Evolutionary conservation across 2,797 vertebrate genomes (phyloP).

Genomic region (Gallinago nigripennis): DNA sequence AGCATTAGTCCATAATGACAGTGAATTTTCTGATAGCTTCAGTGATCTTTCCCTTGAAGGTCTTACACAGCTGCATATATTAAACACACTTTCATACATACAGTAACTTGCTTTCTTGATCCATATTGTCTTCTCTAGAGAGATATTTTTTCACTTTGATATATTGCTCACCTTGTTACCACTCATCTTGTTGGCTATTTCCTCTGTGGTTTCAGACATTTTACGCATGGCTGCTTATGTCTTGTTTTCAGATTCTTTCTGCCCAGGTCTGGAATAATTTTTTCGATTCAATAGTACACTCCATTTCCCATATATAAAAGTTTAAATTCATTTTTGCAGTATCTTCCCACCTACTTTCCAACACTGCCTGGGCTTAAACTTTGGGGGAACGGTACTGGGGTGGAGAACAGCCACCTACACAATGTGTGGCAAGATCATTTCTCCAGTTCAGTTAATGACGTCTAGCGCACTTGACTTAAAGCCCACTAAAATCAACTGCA

Average conservation of each 20-base stretch:
- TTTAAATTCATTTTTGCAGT: neutral
- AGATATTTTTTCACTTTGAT: slow-evolving; percentile 38
- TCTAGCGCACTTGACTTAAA: neutral
- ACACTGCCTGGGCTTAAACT: neutral
- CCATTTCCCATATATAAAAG: slow-evolving; percentile 21
- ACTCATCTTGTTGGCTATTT: slow-evolving; percentile 52
- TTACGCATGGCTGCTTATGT: slow-evolving; percentile 60
- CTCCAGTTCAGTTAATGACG: neutral
- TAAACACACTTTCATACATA: slow-evolving; percentile 49
- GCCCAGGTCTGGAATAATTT: slow-evolving; percentile 36
- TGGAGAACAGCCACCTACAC: neutral
- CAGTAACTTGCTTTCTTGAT: slow-evolving; percentile 30
- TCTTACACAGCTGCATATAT: slow-evolving; percentile 38
- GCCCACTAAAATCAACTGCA: neutral
- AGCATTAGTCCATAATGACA: slow-evolving; percentile 37
- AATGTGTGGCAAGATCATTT: neutral
- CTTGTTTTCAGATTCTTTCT: slow-evolving; percentile 63
- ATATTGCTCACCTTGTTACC: slow-evolving; percentile 62
- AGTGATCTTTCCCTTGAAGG: slow-evolving; percentile 40
- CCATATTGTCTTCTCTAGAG: slow-evolving; percentile 47
- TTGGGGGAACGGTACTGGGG: rapidly evolving
- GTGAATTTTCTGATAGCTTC: slow-evolving; percentile 44
- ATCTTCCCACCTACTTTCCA: neutral
- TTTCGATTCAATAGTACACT: neutral
- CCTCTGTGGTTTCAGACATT: slow-evolving; percentile 67